Evolutionary conservation across 2,113 vertebrate species (phyloP).

Genomic region (Heliornis fulica): DNA sequence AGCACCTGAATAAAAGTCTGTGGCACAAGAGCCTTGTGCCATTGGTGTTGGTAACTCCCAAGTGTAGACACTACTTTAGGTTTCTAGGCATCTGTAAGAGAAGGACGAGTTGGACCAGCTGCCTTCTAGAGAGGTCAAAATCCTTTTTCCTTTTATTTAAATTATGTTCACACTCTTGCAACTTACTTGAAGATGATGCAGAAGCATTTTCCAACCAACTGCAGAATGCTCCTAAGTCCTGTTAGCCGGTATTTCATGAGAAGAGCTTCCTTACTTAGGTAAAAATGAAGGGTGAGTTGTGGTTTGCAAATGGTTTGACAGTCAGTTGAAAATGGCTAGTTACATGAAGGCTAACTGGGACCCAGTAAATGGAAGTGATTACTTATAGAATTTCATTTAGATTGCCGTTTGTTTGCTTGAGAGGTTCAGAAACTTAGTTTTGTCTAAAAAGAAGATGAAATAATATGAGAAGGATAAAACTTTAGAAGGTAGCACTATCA

Average conservation of each 20-base stretch:
- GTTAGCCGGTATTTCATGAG: not conserved
- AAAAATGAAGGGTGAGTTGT: not conserved
- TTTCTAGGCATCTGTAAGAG: not conserved
- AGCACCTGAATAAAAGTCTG: too few species aligned
- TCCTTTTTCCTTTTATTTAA: not conserved
- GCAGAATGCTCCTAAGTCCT: not conserved
- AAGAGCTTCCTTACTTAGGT: not conserved
- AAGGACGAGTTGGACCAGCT: not conserved
- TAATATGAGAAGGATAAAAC: not conserved
- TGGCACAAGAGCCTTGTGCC: accelerated
- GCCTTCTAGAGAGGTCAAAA: not conserved
- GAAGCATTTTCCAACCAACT: not conserved
- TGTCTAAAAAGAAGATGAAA: not conserved
- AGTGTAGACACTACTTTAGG: not conserved
- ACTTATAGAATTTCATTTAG: not conserved
- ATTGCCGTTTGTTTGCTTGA: not conserved
- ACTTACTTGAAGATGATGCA: not conserved
- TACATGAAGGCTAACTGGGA: not conserved
- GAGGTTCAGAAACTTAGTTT: not conserved
- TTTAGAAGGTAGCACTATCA: not conserved
- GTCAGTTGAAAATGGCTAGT: not conserved
- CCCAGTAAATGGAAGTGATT: not conserved
- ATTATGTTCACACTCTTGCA: not conserved
- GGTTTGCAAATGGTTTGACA: not conserved
- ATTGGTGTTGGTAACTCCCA: not conserved